Evolutionary conservation across 2,888 invertebrate genomes (phyloP).

Genomic region (Drosophila pseudotalamancana): DNA sequence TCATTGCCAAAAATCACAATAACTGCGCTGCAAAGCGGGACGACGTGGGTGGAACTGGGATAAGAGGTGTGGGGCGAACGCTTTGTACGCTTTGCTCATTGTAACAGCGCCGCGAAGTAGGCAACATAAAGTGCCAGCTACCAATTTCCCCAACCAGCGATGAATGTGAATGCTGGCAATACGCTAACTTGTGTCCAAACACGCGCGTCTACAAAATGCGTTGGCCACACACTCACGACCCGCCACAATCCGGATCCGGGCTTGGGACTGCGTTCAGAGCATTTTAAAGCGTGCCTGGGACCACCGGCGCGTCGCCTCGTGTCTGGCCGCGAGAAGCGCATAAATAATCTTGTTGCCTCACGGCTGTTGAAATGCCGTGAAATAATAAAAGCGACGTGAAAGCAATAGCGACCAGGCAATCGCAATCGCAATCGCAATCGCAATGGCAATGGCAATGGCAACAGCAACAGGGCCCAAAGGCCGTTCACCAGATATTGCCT

Average conservation of each 20-base stretch:
- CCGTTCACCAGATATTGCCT: slow-evolving; percentile 39
- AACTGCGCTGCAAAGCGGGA: slow-evolving; percentile 34
- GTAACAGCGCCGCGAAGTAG: slow-evolving; percentile 59
- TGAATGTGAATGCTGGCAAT: slow-evolving; percentile 36
- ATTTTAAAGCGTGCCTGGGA: slow-evolving; percentile 66
- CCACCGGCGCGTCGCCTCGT: slow-evolving; percentile 30
- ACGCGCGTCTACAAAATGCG: slow-evolving; percentile 68
- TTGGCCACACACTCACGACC: slow-evolving; percentile 35
- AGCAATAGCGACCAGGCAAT: slow-evolving; percentile 66
- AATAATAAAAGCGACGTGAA: slow-evolving; percentile 77
- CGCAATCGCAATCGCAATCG: slow-evolving; percentile 43
- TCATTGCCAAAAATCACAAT: slow-evolving; percentile 78
- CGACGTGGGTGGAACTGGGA: slow-evolving; percentile 1
- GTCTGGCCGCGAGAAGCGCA: slow-evolving; percentile 61
- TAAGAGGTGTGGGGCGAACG: neutral
- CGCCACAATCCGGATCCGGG: slow-evolving; percentile 21
- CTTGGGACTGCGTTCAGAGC: slow-evolving; percentile 22
- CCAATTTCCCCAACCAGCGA: slow-evolving; percentile 39
- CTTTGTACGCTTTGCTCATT: slow-evolving; percentile 34
- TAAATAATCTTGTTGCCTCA: slow-evolving; percentile 79
- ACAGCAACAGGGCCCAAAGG: slow-evolving; percentile 39
- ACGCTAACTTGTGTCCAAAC: slow-evolving; percentile 73
- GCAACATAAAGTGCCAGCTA: slow-evolving; percentile 49
- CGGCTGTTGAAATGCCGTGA: slow-evolving; percentile 80
- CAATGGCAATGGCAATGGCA: slow-evolving; percentile 13